Conservation (phyloP, 2,888 invertebrate species). For the Minunthozetes semirufus region DNA sequence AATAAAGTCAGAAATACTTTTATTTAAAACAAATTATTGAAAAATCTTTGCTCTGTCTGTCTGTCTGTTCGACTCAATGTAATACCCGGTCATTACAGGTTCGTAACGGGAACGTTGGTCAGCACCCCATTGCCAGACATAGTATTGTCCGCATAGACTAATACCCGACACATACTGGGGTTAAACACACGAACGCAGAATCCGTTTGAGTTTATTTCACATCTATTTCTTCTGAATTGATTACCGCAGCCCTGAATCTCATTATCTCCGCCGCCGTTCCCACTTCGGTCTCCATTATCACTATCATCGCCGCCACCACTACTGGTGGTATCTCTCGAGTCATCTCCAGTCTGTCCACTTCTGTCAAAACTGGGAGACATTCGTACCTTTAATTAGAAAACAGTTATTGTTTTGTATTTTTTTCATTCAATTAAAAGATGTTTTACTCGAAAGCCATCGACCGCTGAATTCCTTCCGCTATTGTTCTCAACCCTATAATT, state of each 20-base stretch:
- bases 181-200: slow-evolving; percentile 1
- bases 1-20: neutral
- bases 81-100: neutral
- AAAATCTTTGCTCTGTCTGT: neutral
- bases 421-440: neutral
- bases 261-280: neutral
- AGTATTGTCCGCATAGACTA: neutral
- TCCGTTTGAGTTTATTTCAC: neutral
- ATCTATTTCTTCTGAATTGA: slow-evolving; percentile 14
- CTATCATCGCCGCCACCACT: too few relatives aligned
- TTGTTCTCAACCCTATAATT: slow-evolving; percentile 10
- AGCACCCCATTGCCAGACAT: neutral
- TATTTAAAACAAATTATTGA: neutral
- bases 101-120: slow-evolving; percentile 2
- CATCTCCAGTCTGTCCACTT: neutral
- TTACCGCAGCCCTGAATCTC: slow-evolving; percentile 13
- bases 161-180: neutral
- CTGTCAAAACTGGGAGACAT: neutral
- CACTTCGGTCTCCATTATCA: neutral
- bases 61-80: neutral
- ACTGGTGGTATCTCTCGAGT: too few relatives aligned
- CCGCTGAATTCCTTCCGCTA: neutral
- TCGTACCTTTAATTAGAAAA: neutral
- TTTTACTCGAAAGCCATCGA: slow-evolving; percentile 7
- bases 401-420: neutral